Evolutionary conservation across 2,888 invertebrate genomes (phyloP).

Genomic region (Chymomyza caudatula): DNA sequence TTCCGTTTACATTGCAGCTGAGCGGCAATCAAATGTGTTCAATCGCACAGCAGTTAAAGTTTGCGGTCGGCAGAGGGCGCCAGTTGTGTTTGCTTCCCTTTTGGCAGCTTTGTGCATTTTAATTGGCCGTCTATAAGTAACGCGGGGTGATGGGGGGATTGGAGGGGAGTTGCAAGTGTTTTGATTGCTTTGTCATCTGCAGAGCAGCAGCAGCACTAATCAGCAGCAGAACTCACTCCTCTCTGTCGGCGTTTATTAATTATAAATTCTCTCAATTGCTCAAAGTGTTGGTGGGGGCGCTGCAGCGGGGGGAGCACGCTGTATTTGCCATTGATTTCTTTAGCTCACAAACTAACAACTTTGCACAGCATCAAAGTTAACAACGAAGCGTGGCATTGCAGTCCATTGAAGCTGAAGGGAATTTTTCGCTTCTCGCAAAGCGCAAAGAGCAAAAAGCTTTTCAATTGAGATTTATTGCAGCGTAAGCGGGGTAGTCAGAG

Average conservation of each 20-base stretch:
- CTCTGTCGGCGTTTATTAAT: constrained; percentile 55
- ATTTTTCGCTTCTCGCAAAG: constrained; percentile 43
- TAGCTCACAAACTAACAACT: not conserved
- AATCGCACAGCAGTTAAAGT: constrained; percentile 31
- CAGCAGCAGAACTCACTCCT: not conserved
- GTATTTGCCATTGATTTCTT: constrained; percentile 64
- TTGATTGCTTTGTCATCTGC: constrained; percentile 68
- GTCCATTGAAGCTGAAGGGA: constrained; percentile 65
- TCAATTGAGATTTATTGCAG: constrained; percentile 73
- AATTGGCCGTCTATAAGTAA: constrained; percentile 54
- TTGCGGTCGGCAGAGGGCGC: constrained; percentile 59
- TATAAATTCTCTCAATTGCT: constrained; percentile 65
- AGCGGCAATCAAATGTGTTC: constrained; percentile 7
- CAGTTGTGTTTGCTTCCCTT: constrained; percentile 21
- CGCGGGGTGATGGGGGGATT: not conserved
- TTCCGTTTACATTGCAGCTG: not conserved
- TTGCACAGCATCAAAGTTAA: constrained; percentile 48
- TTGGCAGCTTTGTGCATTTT: constrained; percentile 61
- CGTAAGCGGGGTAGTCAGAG: constrained; percentile 31
- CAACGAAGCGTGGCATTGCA: constrained; percentile 47
- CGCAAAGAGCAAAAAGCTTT: constrained; percentile 62
- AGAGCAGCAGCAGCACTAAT: constrained; percentile 22
- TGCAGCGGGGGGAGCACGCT: constrained; percentile 22
- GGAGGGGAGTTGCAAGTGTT: constrained; percentile 48
- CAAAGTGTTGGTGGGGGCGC: constrained; percentile 41